phyloP scores from a whole-genome alignment of 1,140 invertebrate species.

The Trichonephila inaurata region DNA sequence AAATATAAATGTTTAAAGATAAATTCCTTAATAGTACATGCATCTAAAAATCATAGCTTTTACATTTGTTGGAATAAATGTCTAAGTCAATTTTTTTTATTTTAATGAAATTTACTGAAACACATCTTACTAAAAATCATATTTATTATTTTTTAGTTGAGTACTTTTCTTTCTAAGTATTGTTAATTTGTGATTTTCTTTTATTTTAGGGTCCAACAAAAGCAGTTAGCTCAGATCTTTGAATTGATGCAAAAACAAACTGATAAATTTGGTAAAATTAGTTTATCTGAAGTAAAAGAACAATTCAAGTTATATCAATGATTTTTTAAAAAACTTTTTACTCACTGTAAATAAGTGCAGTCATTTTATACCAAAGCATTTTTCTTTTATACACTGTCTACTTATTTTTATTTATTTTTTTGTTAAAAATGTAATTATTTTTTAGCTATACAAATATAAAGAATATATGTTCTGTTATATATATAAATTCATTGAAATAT shows the following conservation, averaged over 20 bases:
- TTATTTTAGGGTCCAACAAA: conserved; percentile 50
- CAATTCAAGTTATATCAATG: conserved; percentile 73
- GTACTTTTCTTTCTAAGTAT: too few species aligned
- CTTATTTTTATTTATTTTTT: background rate
- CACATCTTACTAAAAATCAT: too few species aligned
- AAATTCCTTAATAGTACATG: too few species aligned
- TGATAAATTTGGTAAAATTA: conserved; percentile 74
- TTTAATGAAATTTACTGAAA: too few species aligned
- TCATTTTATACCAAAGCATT: background rate
- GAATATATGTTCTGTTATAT: background rate
- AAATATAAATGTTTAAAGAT: too few species aligned
- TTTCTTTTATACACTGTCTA: background rate
- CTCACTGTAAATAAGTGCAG: background rate
- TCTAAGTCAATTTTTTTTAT: too few species aligned
- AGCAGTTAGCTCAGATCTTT: conserved; percentile 72
- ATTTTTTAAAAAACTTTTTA: background rate
- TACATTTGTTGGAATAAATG: too few species aligned
- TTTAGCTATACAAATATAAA: background rate
- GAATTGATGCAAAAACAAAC: conserved; percentile 69
- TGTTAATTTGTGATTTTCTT: background rate
- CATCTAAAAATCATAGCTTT: too few species aligned
- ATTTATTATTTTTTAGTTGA: too few species aligned
- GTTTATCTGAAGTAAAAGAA: conserved; percentile 65
- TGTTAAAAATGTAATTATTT: background rate
- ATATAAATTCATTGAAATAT: background rate